Evolutionary conservation across 2,888 invertebrate genomes (phyloP).

Genomic region (Drosophila mulleri): DNA sequence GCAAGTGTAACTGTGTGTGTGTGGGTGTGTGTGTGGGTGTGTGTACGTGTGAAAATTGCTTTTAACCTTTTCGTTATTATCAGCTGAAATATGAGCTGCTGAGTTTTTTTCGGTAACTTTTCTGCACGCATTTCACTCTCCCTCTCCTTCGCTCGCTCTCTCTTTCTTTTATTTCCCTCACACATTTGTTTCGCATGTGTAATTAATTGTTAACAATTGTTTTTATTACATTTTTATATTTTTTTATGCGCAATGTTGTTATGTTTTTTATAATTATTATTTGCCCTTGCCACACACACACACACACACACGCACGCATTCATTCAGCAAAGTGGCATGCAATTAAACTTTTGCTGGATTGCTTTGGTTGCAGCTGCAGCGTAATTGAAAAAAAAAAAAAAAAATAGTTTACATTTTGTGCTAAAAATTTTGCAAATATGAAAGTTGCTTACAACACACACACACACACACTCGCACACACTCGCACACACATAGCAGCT

Average conservation of each 20-base stretch:
- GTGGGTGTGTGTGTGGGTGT: conserved; percentile 13
- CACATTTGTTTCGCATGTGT: conserved; percentile 46
- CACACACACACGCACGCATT: neutral
- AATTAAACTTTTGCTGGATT: conserved; percentile 58
- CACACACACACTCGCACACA: neutral
- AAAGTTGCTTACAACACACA: conserved; percentile 38
- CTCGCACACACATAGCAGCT: conserved; percentile 20
- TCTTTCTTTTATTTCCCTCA: neutral
- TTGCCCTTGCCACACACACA: conserved; percentile 15
- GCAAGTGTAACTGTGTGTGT: conserved; percentile 1
- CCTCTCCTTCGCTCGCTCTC: neutral
- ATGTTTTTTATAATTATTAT: conserved; percentile 15
- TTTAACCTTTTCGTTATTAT: conserved; percentile 66
- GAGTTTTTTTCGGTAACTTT: conserved; percentile 47
- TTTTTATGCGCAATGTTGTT: conserved; percentile 10
- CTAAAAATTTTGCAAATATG: conserved; percentile 53
- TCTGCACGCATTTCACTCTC: conserved; percentile 16
- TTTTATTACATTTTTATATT: conserved; percentile 24
- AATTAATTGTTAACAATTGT: conserved; percentile 68
- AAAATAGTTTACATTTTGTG: conserved; percentile 38
- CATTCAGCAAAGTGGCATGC: conserved; percentile 39
- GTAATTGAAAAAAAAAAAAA: conserved; percentile 53
- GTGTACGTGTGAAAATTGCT: conserved; percentile 40
- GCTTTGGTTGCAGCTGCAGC: conserved; percentile 39
- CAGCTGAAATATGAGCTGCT: conserved; percentile 73